Base-by-base conservation (phyloP, 2,113 vertebrate genomes). In the Phainopepla nitens region DNA sequence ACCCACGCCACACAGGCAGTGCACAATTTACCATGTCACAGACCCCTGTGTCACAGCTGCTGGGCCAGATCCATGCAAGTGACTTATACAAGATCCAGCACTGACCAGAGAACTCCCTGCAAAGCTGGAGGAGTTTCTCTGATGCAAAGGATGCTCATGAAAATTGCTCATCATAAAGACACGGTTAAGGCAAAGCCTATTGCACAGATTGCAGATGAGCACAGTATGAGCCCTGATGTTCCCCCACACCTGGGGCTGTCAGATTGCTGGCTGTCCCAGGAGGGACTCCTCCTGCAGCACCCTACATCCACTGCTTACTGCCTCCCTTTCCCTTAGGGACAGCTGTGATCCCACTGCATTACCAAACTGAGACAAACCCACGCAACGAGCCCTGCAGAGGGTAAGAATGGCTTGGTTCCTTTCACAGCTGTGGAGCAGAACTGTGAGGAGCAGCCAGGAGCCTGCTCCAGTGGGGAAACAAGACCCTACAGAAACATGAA, bases 401-500 rank as follows among this genome's bases (percentile, higher is more conserved):
- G 72, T 51, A 73, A 33, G 33, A 69, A 97, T 96, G 94, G 94
- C 96, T 96, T 95, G 85, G 90, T 88, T 97, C 96, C 95, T 96
- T 90, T 92, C 86, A 88, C 86, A 94, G 88, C 92, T 86, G 49
- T 3, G 68, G 82, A 66, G 66, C 53, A 76, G 15, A 61, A 19
- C 81, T 76, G 62, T 29, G 47, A 77, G 65, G 44, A 41, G 82
- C 1, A 81, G 93, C 68, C 85, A 86, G 29, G 64, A 73, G 56
- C 19, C 83, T 78, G 80, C 80, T 78, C 77, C 15, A 25, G 51
- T 1, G 27, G 71, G 28, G 11, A 73, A 68, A 75, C n/a, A 28
- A 70, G 56, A 72, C 42, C 56, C 68, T 41, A 41, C 1, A 2
- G 56, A 77, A 66, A 84, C 6, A 5, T 22, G 51, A 56, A 77